A percentile compares a stretch with the other conserved stretches of the same genome.
Evolutionary conservation across 2,113 vertebrate species (phyloP).

Genomic region (Eretmochelys imbricata): DNA sequence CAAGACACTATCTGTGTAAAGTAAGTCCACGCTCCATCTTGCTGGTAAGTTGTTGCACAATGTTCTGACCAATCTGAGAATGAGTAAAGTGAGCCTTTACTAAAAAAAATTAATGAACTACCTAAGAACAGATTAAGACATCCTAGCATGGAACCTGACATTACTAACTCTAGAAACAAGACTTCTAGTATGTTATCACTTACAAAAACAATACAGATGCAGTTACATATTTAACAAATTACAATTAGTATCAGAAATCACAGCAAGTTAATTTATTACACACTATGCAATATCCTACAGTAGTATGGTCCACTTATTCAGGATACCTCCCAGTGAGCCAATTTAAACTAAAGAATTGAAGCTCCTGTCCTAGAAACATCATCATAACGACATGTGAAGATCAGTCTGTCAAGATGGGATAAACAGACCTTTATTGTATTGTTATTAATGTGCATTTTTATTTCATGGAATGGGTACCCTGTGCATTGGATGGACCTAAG

Average conservation of each 20-base stretch:
- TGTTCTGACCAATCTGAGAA: constrained; percentile 88
- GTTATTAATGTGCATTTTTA: background rate
- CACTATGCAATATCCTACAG: background rate
- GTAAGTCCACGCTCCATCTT: constrained; percentile 82
- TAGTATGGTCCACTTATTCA: background rate
- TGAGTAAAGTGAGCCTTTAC: background rate
- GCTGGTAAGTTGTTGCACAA: constrained; percentile 79
- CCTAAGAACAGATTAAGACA: background rate
- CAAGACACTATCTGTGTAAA: constrained; percentile 81
- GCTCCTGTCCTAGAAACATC: background rate
- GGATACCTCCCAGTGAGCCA: background rate
- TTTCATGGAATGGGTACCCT: background rate
- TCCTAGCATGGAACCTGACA: background rate
- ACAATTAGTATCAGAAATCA: background rate
- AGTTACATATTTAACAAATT: rapidly evolving
- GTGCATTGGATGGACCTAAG: background rate
- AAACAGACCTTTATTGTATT: background rate
- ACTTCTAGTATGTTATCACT: rapidly evolving
- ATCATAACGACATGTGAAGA: background rate
- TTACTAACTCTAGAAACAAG: background rate
- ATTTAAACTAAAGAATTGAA: background rate
- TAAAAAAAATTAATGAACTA: background rate
- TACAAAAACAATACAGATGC: background rate
- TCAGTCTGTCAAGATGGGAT: background rate
- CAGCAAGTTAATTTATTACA: background rate